Evolutionary conservation across 2,797 vertebrate genomes (phyloP).

Genomic region (Eleutherodactylus coqui): DNA sequence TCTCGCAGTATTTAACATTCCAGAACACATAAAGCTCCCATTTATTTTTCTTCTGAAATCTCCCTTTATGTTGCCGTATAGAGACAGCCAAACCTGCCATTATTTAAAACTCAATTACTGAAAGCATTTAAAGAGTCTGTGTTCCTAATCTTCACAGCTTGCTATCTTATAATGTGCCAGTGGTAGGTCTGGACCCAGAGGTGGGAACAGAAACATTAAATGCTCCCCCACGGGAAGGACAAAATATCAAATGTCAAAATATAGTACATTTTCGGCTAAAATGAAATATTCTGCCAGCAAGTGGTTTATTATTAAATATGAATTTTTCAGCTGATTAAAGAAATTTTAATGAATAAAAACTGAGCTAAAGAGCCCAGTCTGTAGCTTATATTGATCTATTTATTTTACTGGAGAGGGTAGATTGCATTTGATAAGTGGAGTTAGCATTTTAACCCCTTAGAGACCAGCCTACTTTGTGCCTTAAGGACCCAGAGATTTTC

Average conservation of each 20-base stretch:
- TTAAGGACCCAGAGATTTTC: too few relatives aligned
- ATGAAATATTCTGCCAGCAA: conserved; percentile 32
- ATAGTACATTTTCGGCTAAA: conserved; percentile 28
- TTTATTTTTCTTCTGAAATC: conserved; percentile 16
- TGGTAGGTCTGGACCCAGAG: conserved; percentile 49
- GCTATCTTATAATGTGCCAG: conserved; percentile 43
- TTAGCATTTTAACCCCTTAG: not conserved
- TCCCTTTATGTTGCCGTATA: not conserved
- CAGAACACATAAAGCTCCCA: not conserved
- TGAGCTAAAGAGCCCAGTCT: not conserved
- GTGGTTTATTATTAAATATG: conserved; percentile 26
- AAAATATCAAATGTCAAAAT: conserved; percentile 54
- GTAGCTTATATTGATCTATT: not conserved
- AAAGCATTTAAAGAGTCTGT: conserved; percentile 34
- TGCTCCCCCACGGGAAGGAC: conserved; percentile 37
- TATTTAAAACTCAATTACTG: conserved; percentile 41
- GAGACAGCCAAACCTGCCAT: conserved; percentile 27
- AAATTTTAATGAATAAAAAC: not conserved
- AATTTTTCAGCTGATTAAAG: not conserved
- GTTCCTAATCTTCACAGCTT: conserved; percentile 52
- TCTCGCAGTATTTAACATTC: conserved; percentile 4
- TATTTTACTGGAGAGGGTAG: not conserved
- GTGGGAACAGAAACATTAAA: conserved; percentile 40
- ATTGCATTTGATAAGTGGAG: conserved; percentile 11
- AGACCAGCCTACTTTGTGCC: too few relatives aligned